These are phyloP conservation scores for Gortyna flavago DNA, from an alignment of 2,888 invertebrate genomes.

Conservation along the genomic window DNA sequence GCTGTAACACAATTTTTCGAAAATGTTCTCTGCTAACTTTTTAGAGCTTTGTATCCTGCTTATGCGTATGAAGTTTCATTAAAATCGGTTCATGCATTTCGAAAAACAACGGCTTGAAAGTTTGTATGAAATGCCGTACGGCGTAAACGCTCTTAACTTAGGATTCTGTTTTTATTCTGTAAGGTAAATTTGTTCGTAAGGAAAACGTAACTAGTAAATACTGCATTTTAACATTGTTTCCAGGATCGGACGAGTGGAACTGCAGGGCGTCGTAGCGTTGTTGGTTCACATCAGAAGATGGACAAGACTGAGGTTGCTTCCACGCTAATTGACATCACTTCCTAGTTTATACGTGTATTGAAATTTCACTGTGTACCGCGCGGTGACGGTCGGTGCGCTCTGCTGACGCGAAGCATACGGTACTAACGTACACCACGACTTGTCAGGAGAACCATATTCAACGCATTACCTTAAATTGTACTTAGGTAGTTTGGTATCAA, in stretches of 20 bases:
- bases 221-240: slow-evolving; percentile 65
- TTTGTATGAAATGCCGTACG: no score
- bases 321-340: slow-evolving; percentile 82
- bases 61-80: no score
- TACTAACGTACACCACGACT: slow-evolving; percentile 35
- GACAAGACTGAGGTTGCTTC: slow-evolving; percentile 89
- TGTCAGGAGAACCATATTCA: slow-evolving; percentile 47
- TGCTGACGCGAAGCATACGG: slow-evolving; percentile 63
- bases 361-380: slow-evolving; percentile 79
- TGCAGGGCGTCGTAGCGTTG: slow-evolving; percentile 79
- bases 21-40: no score
- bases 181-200: neutral
- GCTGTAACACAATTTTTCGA: no score
- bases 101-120: no score
- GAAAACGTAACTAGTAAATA: slow-evolving; percentile 47
- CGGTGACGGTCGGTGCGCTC: slow-evolving; percentile 77
- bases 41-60: no score
- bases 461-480: slow-evolving; percentile 47
- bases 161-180: neutral
- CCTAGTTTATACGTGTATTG: slow-evolving; percentile 83
- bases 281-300: slow-evolving; percentile 84
- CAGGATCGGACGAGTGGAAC: slow-evolving; percentile 76
- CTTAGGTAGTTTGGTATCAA: slow-evolving; percentile 53
- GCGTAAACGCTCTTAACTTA: no score
- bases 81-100: no score